Conservation (phyloP, 1,140 invertebrate species). For the Drosophila pandora region DNA sequence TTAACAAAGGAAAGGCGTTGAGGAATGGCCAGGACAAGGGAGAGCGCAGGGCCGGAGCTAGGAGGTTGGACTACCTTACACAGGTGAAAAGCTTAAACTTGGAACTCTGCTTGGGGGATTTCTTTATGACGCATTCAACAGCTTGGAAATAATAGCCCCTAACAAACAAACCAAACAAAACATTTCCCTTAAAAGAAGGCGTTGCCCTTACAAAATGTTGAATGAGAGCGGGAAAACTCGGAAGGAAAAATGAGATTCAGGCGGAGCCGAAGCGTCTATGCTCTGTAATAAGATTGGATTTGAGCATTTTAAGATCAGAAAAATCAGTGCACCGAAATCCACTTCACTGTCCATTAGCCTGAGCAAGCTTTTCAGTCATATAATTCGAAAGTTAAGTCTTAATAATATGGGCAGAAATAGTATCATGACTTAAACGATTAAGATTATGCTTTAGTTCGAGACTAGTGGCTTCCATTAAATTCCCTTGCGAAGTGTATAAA, state of each 20-base stretch:
- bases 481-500: neutral
- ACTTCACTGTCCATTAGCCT: no score
- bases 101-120: slow-evolving; percentile 44
- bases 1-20: slow-evolving; percentile 63
- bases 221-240: slow-evolving; percentile 14
- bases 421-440: no score
- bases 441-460: no score
- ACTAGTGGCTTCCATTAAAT: no score
- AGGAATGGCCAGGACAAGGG: slow-evolving; percentile 28
- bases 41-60: neutral
- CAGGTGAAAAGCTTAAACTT: slow-evolving; percentile 49
- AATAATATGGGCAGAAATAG: no score
- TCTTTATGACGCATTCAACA: slow-evolving; percentile 77
- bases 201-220: slow-evolving; percentile 33
- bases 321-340: neutral
- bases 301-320: neutral
- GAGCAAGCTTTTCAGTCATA: no score
- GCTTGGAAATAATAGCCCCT: slow-evolving; percentile 75
- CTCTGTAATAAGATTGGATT: neutral
- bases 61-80: slow-evolving; percentile 4
- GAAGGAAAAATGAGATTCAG: neutral
- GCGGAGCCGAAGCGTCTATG: neutral
- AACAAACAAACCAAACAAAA: slow-evolving; percentile 64
- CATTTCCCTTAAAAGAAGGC: slow-evolving; percentile 12
- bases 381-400: no score